These are phyloP conservation scores for Tubiluchus corallicola DNA, from an alignment of 2,888 invertebrate species.

Conservation along the genomic window DNA sequence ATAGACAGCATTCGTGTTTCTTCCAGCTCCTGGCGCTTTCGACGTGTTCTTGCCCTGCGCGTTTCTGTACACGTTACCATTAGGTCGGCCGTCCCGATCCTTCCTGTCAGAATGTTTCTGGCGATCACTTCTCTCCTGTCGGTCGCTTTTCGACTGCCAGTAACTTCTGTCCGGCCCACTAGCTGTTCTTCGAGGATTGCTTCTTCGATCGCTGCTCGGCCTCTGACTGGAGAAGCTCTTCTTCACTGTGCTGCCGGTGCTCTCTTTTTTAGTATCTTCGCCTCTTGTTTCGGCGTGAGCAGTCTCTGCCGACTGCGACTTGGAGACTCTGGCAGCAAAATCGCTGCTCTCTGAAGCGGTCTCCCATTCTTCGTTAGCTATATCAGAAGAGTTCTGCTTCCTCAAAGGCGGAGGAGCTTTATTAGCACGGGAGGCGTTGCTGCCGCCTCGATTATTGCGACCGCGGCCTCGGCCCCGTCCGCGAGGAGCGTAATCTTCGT, in stretches of 20 bases:
- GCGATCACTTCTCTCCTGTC: conserved; percentile 22
- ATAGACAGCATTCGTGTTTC: conserved; percentile 29
- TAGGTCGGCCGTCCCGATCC: conserved; percentile 16
- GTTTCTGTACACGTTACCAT: conserved; percentile 17
- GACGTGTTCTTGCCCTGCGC: conserved; percentile 17
- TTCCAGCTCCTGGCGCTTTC: conserved; percentile 17
- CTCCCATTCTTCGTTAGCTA: conserved; percentile 43
- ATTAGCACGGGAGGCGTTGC: conserved; percentile 14
- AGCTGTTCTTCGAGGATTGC: conserved; percentile 14
- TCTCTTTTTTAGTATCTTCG: conserved; percentile 9
- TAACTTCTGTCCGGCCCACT: conserved; percentile 13
- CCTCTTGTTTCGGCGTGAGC: neutral
- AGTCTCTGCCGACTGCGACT: conserved; percentile 13
- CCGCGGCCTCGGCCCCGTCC: conserved; percentile 14
- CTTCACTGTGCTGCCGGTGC: conserved; percentile 17
- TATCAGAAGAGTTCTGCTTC: conserved; percentile 26
- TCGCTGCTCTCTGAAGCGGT: conserved; percentile 60
- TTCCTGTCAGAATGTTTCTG: conserved; percentile 15
- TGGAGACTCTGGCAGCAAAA: conserved; percentile 20
- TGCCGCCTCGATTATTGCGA: conserved; percentile 15
- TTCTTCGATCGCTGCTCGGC: conserved; percentile 25
- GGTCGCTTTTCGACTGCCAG: conserved; percentile 16
- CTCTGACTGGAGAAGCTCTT: conserved; percentile 30
- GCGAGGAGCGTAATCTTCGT: neutral
- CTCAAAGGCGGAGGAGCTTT: conserved; percentile 21